Conservation (phyloP, 2,113 vertebrate genomes). For the Coregonus clupeaformis region DNA sequence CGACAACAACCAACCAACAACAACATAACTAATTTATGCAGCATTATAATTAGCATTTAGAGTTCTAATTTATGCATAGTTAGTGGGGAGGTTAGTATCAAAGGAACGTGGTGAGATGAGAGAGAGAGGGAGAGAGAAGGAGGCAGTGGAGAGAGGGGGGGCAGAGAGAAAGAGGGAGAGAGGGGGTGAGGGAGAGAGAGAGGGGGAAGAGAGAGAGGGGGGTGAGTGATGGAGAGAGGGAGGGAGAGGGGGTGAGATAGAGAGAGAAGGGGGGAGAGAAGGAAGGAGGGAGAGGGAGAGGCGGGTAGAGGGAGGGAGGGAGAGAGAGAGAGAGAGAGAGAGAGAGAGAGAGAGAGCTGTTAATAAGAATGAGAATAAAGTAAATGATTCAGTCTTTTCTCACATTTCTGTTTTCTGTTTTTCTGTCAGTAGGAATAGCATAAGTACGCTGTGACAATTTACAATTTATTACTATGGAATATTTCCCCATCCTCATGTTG, state of each 20-base stretch:
- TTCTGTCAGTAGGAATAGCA: slow-evolving; percentile 14
- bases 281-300: no score
- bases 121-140: slow-evolving; percentile 18
- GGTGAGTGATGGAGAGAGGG: accelerated
- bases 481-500: slow-evolving; percentile 28
- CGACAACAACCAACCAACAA: slow-evolving; percentile 56
- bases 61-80: slow-evolving; percentile 73
- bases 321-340: neutral
- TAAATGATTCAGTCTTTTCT: slow-evolving; percentile 62
- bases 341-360: slow-evolving; percentile 30
- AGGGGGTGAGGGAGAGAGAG: no score
- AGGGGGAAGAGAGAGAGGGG: no score
- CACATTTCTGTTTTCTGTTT: slow-evolving; percentile 29
- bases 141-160: slow-evolving; percentile 21
- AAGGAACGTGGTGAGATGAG: slow-evolving; percentile 55
- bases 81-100: slow-evolving; percentile 65
- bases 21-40: slow-evolving; percentile 72
- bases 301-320: no score
- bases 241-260: no score
- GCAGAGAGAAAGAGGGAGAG: no score
- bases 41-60: slow-evolving; percentile 74
- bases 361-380: slow-evolving; percentile 65
- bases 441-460: slow-evolving; percentile 40
- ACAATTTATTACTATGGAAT: slow-evolving; percentile 63
- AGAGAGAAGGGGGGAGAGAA: neutral